These are phyloP conservation scores for Monochamus alternatus DNA, from an alignment of 2,888 invertebrate genomes.

Conservation along the genomic window DNA sequence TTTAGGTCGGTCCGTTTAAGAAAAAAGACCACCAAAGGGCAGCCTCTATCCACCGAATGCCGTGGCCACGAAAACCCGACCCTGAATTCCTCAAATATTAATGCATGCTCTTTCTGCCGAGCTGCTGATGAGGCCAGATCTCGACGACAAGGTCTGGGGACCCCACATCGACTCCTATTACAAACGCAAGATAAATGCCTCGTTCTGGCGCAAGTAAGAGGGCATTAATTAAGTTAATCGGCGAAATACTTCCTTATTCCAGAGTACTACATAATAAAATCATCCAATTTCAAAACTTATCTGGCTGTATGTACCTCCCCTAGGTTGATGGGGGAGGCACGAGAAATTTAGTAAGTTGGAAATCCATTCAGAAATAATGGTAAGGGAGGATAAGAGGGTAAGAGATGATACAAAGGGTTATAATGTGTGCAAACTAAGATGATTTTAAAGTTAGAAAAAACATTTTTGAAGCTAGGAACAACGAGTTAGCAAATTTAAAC, in stretches of 20 bases:
- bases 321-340: background rate
- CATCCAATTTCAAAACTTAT: constrained; percentile 34
- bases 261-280: constrained; percentile 34
- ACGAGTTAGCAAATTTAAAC: no score
- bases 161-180: constrained; percentile 49
- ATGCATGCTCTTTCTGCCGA: constrained; percentile 44
- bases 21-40: no score
- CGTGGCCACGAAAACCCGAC: background rate
- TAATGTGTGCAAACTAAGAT: no score
- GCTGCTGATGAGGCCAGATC: constrained; percentile 44
- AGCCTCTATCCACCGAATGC: no score
- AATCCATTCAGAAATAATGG: constrained; percentile 4
- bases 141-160: constrained; percentile 43
- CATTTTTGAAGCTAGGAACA: no score
- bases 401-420: no score
- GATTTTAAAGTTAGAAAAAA: no score
- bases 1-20: background rate
- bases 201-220: constrained; percentile 53
- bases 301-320: constrained; percentile 4
- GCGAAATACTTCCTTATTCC: constrained; percentile 42
- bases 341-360: constrained; percentile 25
- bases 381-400: no score
- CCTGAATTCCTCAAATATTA: constrained; percentile 47
- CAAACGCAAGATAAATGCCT: constrained; percentile 52
- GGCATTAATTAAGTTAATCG: constrained; percentile 55